Base-by-base conservation (phyloP, 2,113 vertebrate species). In the Alouatta palliata region DNA sequence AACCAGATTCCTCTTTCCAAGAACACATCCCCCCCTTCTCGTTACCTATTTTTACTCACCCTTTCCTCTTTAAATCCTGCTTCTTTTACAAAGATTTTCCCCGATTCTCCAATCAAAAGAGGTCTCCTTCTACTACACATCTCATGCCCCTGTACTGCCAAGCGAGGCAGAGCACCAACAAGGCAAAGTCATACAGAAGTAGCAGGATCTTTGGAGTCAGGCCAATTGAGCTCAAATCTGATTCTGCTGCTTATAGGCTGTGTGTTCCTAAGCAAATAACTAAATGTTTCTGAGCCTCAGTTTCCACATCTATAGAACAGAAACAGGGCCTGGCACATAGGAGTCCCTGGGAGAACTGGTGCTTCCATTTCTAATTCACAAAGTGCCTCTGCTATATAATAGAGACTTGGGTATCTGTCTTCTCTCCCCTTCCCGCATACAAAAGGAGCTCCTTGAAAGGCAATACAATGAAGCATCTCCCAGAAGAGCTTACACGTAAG, bases 71-170 rank as follows among this genome's bases (percentile, higher is more conserved):
- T 23, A 91, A 90, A 88, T 76, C 32, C 32, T 49, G 77, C 70
- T 45, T 91, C 85, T 86, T 83, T 64, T 54, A 61, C 23, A 92
- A 79, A 91, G 66, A 84, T 37, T 82, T 82, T 79, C 83, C 17
- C 49, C 10, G 30, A 12, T 86, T 86, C 40, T 85, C 13, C 10
- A 21, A 30, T 49, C 21, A 56, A 54, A 93, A 73, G 70, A 32
- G 35, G 32, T n/a, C 14, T 91, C 25, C 6, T 25, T 45, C 71
- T 7, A 40, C 13, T 43, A 64, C 3, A 27, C 43, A 66, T 70
- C 37, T 9, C 16, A 1, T 0, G 3, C 17, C 14, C 12, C 89
- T 61, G 23, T 2, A 52, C 82, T 2, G 1, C 43, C 35, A 66
- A 23, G 58, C n/a, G 43, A 47, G 30, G 32, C 6, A 7, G 75